These are phyloP conservation scores for Chaetura pelagica DNA, from an alignment of 2,113 vertebrate species.

Conservation along the genomic window DNA sequence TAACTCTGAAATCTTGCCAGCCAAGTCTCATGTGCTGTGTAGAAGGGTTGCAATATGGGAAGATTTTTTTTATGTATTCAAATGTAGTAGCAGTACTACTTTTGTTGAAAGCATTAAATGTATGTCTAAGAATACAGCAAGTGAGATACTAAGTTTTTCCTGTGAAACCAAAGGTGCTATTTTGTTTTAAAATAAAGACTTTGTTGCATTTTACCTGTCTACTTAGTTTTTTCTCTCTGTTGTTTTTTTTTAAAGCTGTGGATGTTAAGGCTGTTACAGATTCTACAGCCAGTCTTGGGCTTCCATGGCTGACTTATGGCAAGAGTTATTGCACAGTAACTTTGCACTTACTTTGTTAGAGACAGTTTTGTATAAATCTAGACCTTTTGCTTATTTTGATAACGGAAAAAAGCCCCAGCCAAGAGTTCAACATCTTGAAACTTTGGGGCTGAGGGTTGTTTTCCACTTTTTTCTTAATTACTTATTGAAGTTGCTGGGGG, in stretches of 20 bases:
- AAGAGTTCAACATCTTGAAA: background rate
- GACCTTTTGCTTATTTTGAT: background rate
- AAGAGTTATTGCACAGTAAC: background rate
- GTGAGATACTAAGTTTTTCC: background rate
- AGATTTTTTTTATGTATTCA: background rate
- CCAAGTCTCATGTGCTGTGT: background rate
- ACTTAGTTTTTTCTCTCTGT: background rate
- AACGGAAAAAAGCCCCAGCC: background rate
- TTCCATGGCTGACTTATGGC: background rate
- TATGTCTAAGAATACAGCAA: background rate
- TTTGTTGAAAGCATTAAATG: background rate
- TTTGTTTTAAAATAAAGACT: constrained; percentile 39
- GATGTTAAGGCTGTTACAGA: background rate
- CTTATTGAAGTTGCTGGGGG: background rate
- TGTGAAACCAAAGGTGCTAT: background rate
- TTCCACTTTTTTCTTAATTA: background rate
- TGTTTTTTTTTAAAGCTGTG: too few species aligned
- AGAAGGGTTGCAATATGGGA: background rate
- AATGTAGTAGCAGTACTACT: background rate
- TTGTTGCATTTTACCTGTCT: background rate
- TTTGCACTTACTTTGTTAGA: background rate
- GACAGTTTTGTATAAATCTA: background rate
- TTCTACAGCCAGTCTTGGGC: background rate
- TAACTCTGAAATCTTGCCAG: background rate
- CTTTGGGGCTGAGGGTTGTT: background rate